These are phyloP conservation scores for Pseudochirops cupreus DNA, from an alignment of 2,797 vertebrate species.

Conservation along the genomic window DNA sequence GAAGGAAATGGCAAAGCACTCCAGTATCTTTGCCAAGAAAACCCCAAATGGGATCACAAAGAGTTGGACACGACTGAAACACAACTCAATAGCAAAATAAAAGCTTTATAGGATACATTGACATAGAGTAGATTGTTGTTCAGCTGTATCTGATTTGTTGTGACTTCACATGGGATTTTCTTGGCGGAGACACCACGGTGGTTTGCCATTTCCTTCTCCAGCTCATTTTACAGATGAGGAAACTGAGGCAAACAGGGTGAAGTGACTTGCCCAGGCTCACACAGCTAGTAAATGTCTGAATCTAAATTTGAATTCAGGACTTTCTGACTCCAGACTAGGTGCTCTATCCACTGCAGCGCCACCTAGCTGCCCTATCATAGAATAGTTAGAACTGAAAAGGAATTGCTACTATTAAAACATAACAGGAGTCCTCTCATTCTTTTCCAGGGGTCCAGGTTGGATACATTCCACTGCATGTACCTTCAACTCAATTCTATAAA, in stretches of 20 bases:
- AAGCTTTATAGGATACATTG: too few relatives aligned
- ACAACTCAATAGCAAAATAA: too few relatives aligned
- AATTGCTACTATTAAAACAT: too few relatives aligned
- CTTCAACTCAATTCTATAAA: too few relatives aligned
- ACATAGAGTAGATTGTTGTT: too few relatives aligned
- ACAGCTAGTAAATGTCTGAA: neutral
- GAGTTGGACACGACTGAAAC: too few relatives aligned
- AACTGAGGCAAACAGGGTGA: neutral
- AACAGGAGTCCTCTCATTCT: too few relatives aligned
- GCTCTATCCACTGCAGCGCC: neutral
- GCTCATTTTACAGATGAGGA: neutral
- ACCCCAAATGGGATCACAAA: too few relatives aligned
- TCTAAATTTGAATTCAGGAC: neutral
- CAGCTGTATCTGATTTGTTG: neutral
- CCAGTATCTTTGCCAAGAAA: too few relatives aligned
- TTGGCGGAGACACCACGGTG: neutral
- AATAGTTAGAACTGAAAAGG: neutral
- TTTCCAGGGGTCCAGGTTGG: too few relatives aligned
- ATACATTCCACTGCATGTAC: too few relatives aligned
- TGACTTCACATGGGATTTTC: neutral
- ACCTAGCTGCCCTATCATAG: neutral
- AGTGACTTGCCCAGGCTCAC: neutral
- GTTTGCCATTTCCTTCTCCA: neutral
- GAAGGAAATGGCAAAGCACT: too few relatives aligned
- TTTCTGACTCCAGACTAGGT: neutral